Evolutionary conservation across 2,797 vertebrate species (phyloP).

Genomic region (Pangasius krempfi): DNA sequence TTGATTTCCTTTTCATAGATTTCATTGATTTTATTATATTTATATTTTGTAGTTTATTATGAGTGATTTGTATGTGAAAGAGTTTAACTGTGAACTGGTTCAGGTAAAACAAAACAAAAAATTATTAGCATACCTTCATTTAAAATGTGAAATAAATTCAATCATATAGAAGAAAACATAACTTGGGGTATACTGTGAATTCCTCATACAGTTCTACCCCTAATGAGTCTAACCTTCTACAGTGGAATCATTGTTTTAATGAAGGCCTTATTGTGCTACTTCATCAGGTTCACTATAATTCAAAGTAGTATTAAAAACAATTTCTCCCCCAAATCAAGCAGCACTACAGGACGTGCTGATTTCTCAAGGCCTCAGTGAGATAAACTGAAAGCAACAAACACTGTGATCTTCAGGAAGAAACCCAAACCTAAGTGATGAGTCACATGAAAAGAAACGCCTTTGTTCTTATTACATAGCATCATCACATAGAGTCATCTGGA

Average conservation of each 20-base stretch:
- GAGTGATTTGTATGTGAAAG: not conserved
- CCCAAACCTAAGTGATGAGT: not conserved
- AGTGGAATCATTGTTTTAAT: not conserved
- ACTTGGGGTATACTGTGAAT: not conserved
- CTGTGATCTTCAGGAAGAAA: not conserved
- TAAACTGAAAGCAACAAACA: not conserved
- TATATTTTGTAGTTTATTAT: too few species aligned
- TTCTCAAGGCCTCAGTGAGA: not conserved
- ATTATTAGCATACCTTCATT: not conserved
- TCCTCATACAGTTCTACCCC: too few species aligned
- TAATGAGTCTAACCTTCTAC: not conserved
- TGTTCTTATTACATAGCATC: not conserved
- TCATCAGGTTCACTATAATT: not conserved
- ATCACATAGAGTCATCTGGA: not conserved
- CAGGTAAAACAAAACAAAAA: not conserved
- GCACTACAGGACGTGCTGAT: not conserved
- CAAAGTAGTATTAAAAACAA: not conserved
- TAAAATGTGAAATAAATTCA: not conserved
- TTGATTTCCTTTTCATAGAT: not conserved
- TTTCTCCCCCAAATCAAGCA: not conserved
- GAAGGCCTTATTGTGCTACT: not conserved
- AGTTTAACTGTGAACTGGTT: not conserved
- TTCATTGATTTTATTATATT: not conserved
- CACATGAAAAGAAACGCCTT: not conserved
- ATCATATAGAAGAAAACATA: not conserved